Conservation (phyloP, 2,797 vertebrate genomes). For the Gymnothorax reevesii region DNA sequence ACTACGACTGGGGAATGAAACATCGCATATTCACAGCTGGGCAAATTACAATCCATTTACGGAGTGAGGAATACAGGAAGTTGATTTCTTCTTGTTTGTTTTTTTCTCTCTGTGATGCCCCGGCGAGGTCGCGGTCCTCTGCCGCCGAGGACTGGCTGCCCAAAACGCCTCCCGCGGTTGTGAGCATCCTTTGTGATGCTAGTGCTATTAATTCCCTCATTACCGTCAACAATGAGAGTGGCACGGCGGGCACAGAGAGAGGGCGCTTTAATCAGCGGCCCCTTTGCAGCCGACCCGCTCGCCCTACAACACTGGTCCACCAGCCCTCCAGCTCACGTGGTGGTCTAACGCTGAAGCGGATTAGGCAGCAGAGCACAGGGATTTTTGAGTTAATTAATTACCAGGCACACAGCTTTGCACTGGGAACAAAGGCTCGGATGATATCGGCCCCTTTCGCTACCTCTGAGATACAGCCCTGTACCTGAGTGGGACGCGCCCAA, state of each 20-base stretch:
- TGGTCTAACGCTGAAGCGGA: conserved; percentile 31
- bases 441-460: conserved; percentile 43
- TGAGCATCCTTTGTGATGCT: conserved; percentile 55
- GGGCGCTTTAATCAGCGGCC: conserved; percentile 54
- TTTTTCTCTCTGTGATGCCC: conserved; percentile 37
- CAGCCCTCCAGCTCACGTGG: conserved; percentile 26
- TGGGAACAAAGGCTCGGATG: conserved; percentile 45
- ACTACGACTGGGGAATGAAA: conserved; percentile 91
- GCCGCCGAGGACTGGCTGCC: conserved; percentile 34
- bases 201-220: conserved; percentile 58
- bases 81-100: conserved; percentile 27
- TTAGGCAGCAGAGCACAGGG: conserved; percentile 8
- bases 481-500: not conserved
- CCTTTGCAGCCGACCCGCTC: conserved; percentile 45
- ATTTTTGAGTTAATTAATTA: conserved; percentile 33
- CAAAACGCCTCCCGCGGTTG: conserved; percentile 32
- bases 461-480: conserved; percentile 33
- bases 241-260: conserved; percentile 48
- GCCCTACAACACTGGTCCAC: conserved; percentile 1
- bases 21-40: conserved; percentile 96
- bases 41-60: conserved; percentile 91
- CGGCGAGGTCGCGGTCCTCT: conserved; percentile 43
- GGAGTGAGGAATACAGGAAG: conserved; percentile 75
- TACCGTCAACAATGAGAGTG: conserved; percentile 56
- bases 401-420: conserved; percentile 24